These are phyloP conservation scores for Drosophila parvula DNA, from an alignment of 1,140 invertebrate species.

Conservation along the genomic window DNA sequence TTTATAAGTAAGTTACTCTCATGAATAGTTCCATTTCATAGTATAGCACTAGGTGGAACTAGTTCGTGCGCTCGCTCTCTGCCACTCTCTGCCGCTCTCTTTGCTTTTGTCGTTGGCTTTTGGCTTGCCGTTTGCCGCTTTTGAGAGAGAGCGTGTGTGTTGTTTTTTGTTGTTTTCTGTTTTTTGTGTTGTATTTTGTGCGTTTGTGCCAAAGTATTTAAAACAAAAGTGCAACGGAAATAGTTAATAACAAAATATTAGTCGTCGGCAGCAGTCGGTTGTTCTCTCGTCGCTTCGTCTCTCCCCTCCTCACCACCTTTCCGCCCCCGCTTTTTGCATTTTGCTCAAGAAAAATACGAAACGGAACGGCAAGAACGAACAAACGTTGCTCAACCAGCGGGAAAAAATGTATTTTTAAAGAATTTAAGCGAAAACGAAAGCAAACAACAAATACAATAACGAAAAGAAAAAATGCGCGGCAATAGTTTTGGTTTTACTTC, in stretches of 20 bases:
- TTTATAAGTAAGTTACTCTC: no score
- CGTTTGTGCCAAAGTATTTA: slow-evolving; percentile 52
- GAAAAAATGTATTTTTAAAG: slow-evolving; percentile 54
- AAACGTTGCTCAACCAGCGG: slow-evolving; percentile 28
- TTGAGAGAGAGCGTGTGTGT: slow-evolving; percentile 12
- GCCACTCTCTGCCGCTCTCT: not conserved
- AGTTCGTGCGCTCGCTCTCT: slow-evolving; percentile 1
- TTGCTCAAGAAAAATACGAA: slow-evolving; percentile 18
- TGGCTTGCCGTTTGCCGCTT: slow-evolving; percentile 17
- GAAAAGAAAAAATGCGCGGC: slow-evolving; percentile 11
- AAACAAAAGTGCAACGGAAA: slow-evolving; percentile 64
- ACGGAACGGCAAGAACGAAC: slow-evolving; percentile 11
- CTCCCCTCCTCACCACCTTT: not conserved
- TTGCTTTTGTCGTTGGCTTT: slow-evolving; percentile 3
- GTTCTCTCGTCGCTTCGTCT: slow-evolving; percentile 22
- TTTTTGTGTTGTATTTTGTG: slow-evolving; percentile 42
- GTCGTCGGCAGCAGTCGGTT: slow-evolving; percentile 52
- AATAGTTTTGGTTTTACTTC: slow-evolving; percentile 9
- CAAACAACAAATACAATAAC: slow-evolving; percentile 3
- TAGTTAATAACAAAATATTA: slow-evolving; percentile 64
- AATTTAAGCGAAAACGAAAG: slow-evolving; percentile 20
- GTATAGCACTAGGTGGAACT: not conserved
- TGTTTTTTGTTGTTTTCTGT: slow-evolving; percentile 42
- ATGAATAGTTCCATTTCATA: no score
- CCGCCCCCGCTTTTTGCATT: slow-evolving; percentile 11